Percentiles rank a stretch among this genome's conserved stretches.
phyloP scores from a whole-genome alignment of 1,140 invertebrate species.

The Magallana ariakensis region DNA sequence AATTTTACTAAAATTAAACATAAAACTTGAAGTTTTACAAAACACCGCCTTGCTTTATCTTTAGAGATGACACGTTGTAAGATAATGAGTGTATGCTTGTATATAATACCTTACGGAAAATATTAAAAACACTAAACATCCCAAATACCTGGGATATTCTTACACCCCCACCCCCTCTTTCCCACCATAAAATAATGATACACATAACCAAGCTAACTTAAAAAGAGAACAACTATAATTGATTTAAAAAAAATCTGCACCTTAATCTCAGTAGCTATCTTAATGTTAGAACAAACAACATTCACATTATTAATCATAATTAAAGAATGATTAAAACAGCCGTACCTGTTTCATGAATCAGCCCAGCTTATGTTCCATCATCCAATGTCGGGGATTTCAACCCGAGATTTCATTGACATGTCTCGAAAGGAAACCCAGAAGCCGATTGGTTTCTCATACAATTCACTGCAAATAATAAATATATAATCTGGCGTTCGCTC shows the following conservation, averaged over 20 bases:
- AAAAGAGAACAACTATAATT: too few species aligned
- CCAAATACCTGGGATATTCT: too few species aligned
- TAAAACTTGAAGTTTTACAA: background rate
- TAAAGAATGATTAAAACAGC: too few species aligned
- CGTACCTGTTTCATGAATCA: background rate
- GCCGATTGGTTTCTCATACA: background rate
- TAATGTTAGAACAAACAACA: too few species aligned
- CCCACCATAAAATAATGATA: too few species aligned
- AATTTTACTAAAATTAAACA: slow-evolving; percentile 23
- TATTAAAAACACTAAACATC: too few species aligned
- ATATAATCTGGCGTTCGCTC: background rate
- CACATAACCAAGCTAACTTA: too few species aligned
- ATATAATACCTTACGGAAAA: too few species aligned
- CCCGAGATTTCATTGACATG: background rate
- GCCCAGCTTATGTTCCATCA: background rate
- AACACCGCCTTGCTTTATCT: background rate
- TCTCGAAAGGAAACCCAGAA: background rate
- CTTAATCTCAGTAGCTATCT: too few species aligned
- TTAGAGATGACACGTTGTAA: background rate
- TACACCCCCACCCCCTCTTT: too few species aligned
- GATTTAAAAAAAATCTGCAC: too few species aligned
- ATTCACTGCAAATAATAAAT: slow-evolving; percentile 31
- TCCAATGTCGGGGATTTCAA: background rate
- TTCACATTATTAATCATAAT: too few species aligned
- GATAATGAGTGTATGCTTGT: background rate